phyloP scores from a whole-genome alignment of 92 coral and sea anemone genomes.

The Meandrina meandrites region DNA sequence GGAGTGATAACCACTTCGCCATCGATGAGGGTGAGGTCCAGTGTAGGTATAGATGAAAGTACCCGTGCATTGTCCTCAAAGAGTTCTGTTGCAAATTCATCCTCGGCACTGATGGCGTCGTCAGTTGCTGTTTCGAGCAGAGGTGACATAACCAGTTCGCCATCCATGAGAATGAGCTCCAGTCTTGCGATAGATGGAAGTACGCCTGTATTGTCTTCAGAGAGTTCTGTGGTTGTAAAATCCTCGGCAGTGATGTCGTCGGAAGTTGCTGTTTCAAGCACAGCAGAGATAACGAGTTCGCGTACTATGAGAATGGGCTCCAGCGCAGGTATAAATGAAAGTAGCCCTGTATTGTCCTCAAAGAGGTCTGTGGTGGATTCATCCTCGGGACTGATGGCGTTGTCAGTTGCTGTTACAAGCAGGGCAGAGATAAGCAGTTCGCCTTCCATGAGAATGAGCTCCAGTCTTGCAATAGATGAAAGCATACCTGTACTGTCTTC shows the following conservation, averaged over 20 bases:
- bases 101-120: background rate
- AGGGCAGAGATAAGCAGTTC: background rate
- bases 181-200: background rate
- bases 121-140: background rate
- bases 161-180: background rate
- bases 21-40: no score
- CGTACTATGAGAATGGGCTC: no score
- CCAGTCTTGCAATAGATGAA: background rate
- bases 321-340: no score
- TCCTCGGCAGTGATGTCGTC: no score
- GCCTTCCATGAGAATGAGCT: background rate
- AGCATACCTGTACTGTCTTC: background rate
- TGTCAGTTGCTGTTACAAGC: slow-evolving; percentile 3
- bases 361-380: background rate
- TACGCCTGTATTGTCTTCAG: background rate
- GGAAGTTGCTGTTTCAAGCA: no score
- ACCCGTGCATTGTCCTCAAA: no score
- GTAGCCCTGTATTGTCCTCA: no score
- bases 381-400: background rate
- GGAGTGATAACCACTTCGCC: no score
- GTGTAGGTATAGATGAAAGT: no score
- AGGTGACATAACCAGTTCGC: background rate
- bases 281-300: no score
- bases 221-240: no score
- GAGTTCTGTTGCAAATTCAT: no score